Evolutionary conservation across 2,888 invertebrate species (phyloP), one percentile per base, ranked within the genome.

Genomic region (Strigamia maritima): DNA sequence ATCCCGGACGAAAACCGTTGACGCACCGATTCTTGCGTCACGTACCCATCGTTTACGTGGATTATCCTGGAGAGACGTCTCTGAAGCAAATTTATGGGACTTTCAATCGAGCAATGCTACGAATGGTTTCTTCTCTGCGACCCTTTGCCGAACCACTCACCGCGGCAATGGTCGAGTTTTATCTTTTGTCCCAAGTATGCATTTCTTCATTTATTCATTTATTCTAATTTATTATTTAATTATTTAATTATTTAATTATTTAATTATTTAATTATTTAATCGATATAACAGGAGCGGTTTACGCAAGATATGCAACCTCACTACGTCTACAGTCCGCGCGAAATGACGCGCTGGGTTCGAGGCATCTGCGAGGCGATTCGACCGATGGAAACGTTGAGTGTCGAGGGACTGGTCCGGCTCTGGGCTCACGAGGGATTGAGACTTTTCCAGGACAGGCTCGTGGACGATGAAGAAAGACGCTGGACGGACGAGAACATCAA

Each of bases 251-350:
- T n/a, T n/a, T n/a, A n/a, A n/a, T n/a, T n/a, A n/a, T 70, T 2
- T 70, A 19, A 10, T 24, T 24, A 22, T 26, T 3, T 70, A 1
- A 70, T 19, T 22, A 19, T 70, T 81, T 83, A 6, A 1, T 35
- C 35, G 75, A n/a, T n/a, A n/a, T n/a, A n/a, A n/a, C 80, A 89
- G 88, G 98, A 98, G 86, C 90, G 93, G 79, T 99, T 99, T 87
- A 99, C 99, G 0, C 98, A 98, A 87, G 99, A 99, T 87, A 98
- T 98, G 96, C 99, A 99, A 87, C 99, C 99, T 0, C 99, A 99
- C 87, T 99, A 99, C 86, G 98, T 99, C 0, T 99, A 99, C 88
- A 98, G 98, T 79, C 99, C 99, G 12, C 90, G 95, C 84, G 99
- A 99, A 88, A 95, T 99, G 96, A 99, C 99, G 0, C 89, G 99